Percentiles rank a stretch among this genome's conserved stretches.
Evolutionary conservation across 2,888 invertebrate genomes (phyloP).

Genomic region (Sesia apiformis): DNA sequence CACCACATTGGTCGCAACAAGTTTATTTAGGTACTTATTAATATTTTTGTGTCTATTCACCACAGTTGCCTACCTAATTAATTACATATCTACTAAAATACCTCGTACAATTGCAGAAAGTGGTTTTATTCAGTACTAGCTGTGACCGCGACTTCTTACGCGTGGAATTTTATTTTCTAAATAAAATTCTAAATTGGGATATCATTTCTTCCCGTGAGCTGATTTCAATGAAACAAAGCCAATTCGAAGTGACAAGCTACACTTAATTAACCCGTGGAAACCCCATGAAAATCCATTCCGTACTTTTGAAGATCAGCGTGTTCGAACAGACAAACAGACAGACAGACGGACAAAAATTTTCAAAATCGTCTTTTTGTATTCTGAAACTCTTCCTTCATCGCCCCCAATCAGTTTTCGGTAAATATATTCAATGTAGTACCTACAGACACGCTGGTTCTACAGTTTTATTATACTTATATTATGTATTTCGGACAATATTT

Average conservation of each 20-base stretch:
- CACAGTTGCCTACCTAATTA: not conserved
- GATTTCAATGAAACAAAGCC: not conserved
- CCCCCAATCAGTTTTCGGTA: too few relatives aligned
- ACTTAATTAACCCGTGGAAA: not conserved
- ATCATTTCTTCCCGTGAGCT: not conserved
- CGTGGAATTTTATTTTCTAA: not conserved
- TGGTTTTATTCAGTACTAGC: not conserved
- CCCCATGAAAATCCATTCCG: not conserved
- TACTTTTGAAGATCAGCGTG: not conserved
- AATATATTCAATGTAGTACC: too few relatives aligned
- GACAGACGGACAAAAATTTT: too few relatives aligned
- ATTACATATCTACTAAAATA: not conserved
- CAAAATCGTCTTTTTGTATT: too few relatives aligned
- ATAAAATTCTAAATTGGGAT: not conserved
- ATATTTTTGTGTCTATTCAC: not conserved
- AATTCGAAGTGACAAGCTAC: not conserved
- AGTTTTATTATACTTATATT: too few relatives aligned
- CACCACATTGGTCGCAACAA: not conserved
- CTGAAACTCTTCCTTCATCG: too few relatives aligned
- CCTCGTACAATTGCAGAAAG: not conserved
- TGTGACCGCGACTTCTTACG: not conserved
- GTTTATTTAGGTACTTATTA: not conserved
- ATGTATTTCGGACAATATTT: too few relatives aligned
- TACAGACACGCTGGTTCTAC: too few relatives aligned
- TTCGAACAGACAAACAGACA: not conserved